Evolutionary conservation across 2,113 vertebrate species (phyloP).

Genomic region (Antennarius striatus): DNA sequence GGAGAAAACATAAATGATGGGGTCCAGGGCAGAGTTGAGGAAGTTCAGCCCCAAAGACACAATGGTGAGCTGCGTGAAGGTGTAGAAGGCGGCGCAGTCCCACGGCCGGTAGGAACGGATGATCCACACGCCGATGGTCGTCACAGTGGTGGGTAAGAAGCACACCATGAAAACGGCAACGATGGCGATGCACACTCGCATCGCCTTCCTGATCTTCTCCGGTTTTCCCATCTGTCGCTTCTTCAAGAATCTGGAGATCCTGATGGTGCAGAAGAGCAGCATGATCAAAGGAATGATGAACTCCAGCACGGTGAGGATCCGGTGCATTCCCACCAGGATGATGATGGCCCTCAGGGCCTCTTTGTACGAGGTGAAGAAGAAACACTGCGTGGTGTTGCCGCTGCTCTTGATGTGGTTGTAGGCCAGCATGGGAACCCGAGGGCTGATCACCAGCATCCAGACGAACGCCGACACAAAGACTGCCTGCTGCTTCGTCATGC

Average conservation of each 20-base stretch:
- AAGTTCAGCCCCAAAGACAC: constrained; percentile 76
- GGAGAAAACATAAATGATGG: constrained; percentile 75
- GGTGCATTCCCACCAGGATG: constrained; percentile 57
- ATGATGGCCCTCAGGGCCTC: constrained; percentile 38
- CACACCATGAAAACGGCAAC: constrained; percentile 71
- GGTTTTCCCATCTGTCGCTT: constrained; percentile 50
- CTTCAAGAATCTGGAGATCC: constrained; percentile 66
- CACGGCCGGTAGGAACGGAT: constrained; percentile 2
- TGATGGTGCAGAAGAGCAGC: constrained; percentile 71
- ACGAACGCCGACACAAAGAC: constrained; percentile 25
- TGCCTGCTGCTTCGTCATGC: constrained; percentile 52
- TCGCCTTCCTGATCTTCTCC: constrained; percentile 58
- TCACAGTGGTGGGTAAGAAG: constrained; percentile 74
- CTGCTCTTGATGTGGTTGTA: constrained; percentile 48
- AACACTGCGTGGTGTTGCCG: constrained; percentile 61
- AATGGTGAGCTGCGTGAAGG: constrained; percentile 64
- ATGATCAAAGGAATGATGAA: constrained; percentile 58
- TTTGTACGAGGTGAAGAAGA: constrained; percentile 70
- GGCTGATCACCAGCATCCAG: constrained; percentile 69
- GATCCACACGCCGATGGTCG: constrained; percentile 54
- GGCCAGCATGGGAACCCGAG: constrained; percentile 72
- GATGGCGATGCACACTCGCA: constrained; percentile 64
- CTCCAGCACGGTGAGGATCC: constrained; percentile 67
- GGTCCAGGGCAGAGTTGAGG: constrained; percentile 78
- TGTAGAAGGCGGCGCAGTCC: constrained; percentile 64